Evolutionary conservation across 2,113 vertebrate genomes (phyloP), one percentile per base, ranked within the genome.

Genomic region (Neopipo cinnamomea): DNA sequence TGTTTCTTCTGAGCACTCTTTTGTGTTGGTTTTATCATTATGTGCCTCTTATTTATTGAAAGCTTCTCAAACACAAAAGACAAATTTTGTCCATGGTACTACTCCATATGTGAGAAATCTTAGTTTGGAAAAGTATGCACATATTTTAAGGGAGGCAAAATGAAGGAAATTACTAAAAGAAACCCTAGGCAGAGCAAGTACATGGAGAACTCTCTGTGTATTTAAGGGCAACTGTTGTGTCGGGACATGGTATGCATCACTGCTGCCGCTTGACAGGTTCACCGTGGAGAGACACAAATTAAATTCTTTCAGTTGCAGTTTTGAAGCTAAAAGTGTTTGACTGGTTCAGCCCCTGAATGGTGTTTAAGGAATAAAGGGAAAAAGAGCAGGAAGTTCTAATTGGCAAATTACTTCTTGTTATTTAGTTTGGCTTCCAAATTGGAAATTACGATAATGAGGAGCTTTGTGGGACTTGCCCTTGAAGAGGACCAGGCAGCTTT

Each of bases 371-470:
- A 98, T 97, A 97, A 98, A 98, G 93, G 79, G 94, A 89, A 97
- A 98, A 98, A 97, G 96, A 98, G 96, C 97, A 98, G 98, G 98
- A 98, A 98, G 98, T 98, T 97, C 97, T 98, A 98, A 99, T 99
- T 99, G 98, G 98, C 97, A 98, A 99, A 99, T 99, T 98, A 98
- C 98, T 98, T 92, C 98, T 97, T 97, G 97, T 97, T 98, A 97
- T 98, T 99, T 98, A 98, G 97, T 98, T 99, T 98, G 98, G 98
- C 98, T 98, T 98, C 98, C 98, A 97, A 96, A 97, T 96, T 98
- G 98, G 98, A 99, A 99, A 98, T 98, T 97, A 98, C 97, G 94
- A 98, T 99, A 99, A 99, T 98, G 98, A 98, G 97, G 97, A 97
- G 97, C 98, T 99, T 98, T 98, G 98, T 98, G 95, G 92, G 96